Evolutionary conservation across 92 coral and sea anemone species (phyloP).

Genomic region (Heteractis magnifica): DNA sequence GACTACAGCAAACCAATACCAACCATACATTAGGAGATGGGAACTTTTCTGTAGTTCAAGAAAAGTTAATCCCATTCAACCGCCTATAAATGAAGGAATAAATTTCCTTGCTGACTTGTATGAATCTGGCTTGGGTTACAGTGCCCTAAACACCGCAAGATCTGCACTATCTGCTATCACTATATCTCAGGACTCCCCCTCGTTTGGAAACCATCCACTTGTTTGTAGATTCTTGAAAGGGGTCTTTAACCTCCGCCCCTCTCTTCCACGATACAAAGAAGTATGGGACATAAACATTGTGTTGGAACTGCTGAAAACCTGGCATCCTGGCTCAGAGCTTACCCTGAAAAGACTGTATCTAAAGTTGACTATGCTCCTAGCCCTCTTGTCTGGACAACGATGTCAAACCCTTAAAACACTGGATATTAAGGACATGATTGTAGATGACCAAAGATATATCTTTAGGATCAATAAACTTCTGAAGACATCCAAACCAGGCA

Average conservation of each 20-base stretch:
- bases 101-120: conserved; percentile 37
- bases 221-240: conserved; percentile 23
- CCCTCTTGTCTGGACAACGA: background rate
- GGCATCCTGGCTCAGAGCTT: conserved; percentile 16
- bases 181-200: background rate
- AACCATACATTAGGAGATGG: conserved; percentile 35
- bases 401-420: too few relatives aligned
- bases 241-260: background rate
- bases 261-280: conserved; percentile 29
- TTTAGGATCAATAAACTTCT: conserved; percentile 24
- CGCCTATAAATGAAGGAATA: conserved; percentile 40
- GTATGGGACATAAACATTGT: conserved; percentile 36
- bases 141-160: conserved; percentile 25
- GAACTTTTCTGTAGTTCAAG: conserved; percentile 36
- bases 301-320: conserved; percentile 23
- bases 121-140: conserved; percentile 19
- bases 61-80: conserved; percentile 51
- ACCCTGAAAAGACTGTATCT: conserved; percentile 28
- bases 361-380: conserved; percentile 44
- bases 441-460: background rate
- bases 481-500: conserved; percentile 33
- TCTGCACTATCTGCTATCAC: conserved; percentile 24
- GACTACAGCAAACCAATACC: conserved; percentile 36
- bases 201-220: conserved; percentile 22
- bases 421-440: too few relatives aligned